Percentiles rank a stretch among this genome's conserved stretches.
These are phyloP conservation scores for Drosophila kanekoi DNA, from an alignment of 2,888 invertebrate species.

Conservation along the genomic window DNA sequence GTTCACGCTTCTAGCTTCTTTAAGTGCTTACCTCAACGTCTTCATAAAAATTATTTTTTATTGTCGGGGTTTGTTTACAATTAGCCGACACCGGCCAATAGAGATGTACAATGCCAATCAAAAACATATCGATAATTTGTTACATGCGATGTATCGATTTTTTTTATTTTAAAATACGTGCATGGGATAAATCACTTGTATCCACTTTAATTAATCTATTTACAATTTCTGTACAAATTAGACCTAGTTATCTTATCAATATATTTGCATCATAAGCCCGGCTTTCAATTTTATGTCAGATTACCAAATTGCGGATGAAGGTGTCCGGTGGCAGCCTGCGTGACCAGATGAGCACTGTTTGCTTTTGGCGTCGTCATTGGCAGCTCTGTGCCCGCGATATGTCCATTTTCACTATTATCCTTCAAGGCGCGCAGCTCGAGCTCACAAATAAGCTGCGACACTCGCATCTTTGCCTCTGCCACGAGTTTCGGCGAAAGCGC, in stretches of 20 bases:
- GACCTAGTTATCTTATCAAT: conserved; percentile 10
- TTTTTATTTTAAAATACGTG: conserved; percentile 25
- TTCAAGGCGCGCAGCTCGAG: conserved; percentile 64
- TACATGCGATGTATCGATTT: conserved; percentile 22
- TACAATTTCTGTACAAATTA: conserved; percentile 35
- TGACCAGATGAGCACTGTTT: conserved; percentile 8
- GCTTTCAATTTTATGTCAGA: conserved; percentile 28
- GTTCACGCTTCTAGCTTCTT: not conserved
- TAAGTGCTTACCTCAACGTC: not conserved
- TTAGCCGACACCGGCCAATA: not conserved
- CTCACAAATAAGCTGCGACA: conserved; percentile 72
- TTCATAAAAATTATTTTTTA: not conserved
- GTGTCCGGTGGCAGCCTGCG: conserved; percentile 15
- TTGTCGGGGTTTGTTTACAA: conserved; percentile 7
- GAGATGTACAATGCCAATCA: conserved; percentile 6
- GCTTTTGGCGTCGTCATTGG: conserved; percentile 11
- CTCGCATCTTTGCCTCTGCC: conserved; percentile 76
- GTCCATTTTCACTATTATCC: conserved; percentile 42
- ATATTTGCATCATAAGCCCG: conserved; percentile 12
- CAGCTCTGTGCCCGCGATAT: conserved; percentile 16
- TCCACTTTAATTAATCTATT: conserved; percentile 30
- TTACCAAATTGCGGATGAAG: conserved; percentile 27
- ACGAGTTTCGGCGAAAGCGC: conserved; percentile 70
- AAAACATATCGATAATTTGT: conserved; percentile 20
- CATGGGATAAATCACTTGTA: not conserved